Percentiles rank a stretch among this genome's conserved stretches.
These are phyloP conservation scores for Mormyrops attenuatus DNA, from an alignment of 2,797 vertebrate species.

Conservation along the genomic window DNA sequence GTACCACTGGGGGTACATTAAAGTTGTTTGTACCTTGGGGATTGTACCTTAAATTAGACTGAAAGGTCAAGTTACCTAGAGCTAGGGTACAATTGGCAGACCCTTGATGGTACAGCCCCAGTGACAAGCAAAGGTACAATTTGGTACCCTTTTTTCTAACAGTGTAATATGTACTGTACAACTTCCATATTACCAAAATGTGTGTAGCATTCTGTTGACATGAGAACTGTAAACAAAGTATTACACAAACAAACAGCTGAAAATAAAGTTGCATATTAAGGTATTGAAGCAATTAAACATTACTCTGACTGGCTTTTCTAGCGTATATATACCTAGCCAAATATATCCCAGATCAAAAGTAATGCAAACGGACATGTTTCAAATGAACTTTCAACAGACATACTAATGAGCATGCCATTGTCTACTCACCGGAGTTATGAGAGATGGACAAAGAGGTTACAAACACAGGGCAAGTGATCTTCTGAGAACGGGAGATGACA, in stretches of 20 bases:
- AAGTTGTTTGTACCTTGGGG: too few relatives aligned
- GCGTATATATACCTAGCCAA: not conserved
- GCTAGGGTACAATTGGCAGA: too few relatives aligned
- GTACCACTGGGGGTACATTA: too few relatives aligned
- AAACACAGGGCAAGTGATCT: not conserved
- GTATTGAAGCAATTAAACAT: not conserved
- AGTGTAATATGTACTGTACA: not conserved
- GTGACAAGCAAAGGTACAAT: too few relatives aligned
- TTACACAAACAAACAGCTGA: not conserved
- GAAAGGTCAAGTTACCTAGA: too few relatives aligned
- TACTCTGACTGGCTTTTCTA: not conserved
- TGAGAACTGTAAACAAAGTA: not conserved
- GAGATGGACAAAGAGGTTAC: not conserved
- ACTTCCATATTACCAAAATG: not conserved
- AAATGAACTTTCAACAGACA: not conserved
- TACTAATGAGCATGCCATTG: not conserved
- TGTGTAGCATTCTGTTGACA: not conserved
- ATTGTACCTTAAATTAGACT: too few relatives aligned
- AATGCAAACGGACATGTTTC: not conserved
- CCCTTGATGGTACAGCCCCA: too few relatives aligned
- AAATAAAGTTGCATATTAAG: not conserved
- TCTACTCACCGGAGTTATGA: not conserved
- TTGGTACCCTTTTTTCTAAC: not conserved
- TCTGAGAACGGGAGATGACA: not conserved
- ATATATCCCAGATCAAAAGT: not conserved